phyloP scores from a whole-genome alignment of 1,140 invertebrate genomes.

The Tetranychus cinnabarinus region DNA sequence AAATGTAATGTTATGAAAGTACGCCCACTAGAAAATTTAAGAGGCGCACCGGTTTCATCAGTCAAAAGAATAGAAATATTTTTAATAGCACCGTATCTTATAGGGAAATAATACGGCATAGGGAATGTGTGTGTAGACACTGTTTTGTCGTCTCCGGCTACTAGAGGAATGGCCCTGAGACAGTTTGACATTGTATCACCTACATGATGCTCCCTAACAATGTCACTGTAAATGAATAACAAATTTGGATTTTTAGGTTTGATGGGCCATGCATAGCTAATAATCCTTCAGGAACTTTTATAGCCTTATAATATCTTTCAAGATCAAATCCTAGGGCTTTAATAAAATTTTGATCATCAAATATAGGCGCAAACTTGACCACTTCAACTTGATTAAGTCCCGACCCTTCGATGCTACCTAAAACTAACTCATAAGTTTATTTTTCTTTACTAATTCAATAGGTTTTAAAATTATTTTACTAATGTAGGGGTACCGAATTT shows the following conservation, averaged over 20 bases:
- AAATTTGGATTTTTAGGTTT: background rate
- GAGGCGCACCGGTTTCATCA: background rate
- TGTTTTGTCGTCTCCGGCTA: background rate
- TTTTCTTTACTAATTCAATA: too few species aligned
- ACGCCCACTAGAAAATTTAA: background rate
- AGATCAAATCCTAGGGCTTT: background rate
- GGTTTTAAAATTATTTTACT: too few species aligned
- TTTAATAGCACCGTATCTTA: background rate
- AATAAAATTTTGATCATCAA: background rate
- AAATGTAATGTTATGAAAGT: background rate
- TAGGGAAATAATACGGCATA: background rate
- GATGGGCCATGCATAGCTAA: background rate
- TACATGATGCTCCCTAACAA: background rate
- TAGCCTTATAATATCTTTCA: too few species aligned
- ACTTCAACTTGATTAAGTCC: background rate
- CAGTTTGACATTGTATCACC: background rate
- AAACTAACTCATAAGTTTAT: too few species aligned
- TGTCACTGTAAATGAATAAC: background rate
- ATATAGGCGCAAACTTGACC: background rate
- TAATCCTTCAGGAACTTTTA: background rate
- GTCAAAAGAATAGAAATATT: background rate
- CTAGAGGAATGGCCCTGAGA: background rate
- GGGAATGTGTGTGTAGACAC: background rate
- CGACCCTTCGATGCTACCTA: too few species aligned
- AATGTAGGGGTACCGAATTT: too few species aligned